phyloP scores from a whole-genome alignment of 1,140 invertebrate genomes.

The Maniola jurtina region DNA sequence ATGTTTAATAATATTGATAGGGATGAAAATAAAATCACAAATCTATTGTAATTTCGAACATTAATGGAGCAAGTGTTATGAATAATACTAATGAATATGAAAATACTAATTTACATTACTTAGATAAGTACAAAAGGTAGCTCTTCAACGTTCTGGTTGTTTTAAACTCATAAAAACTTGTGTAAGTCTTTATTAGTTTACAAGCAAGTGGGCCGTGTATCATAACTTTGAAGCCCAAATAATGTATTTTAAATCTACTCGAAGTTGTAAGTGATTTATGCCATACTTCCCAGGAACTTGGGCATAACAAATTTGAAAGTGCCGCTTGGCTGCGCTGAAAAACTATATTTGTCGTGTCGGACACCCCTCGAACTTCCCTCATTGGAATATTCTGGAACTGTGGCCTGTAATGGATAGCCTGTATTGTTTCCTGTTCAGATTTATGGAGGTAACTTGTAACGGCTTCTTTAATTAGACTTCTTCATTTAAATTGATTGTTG shows the following conservation, averaged over 20 bases:
- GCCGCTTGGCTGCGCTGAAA: conserved; percentile 57
- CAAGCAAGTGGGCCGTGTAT: conserved; percentile 16
- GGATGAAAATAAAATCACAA: too few relatives aligned
- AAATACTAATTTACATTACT: too few relatives aligned
- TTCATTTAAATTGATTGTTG: conserved; percentile 75
- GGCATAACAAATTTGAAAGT: conserved; percentile 60
- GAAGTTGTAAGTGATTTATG: conserved; percentile 55
- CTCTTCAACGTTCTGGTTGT: background rate
- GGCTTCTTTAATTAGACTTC: conserved; percentile 77
- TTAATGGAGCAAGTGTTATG: too few relatives aligned
- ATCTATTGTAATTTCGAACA: too few relatives aligned
- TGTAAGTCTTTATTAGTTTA: conserved; percentile 8
- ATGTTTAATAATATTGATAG: too few relatives aligned
- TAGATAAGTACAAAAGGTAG: background rate
- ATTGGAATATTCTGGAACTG: conserved; percentile 71
- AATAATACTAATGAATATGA: too few relatives aligned
- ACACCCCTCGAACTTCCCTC: conserved; percentile 63
- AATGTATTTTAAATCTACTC: conserved; percentile 42
- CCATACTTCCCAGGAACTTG: conserved; percentile 42
- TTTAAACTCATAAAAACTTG: background rate
- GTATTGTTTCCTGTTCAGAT: conserved; percentile 73
- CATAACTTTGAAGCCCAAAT: conserved; percentile 30
- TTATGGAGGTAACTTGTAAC: conserved; percentile 78
- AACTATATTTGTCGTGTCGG: conserved; percentile 69
- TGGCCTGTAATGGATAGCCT: conserved; percentile 69